Evolutionary conservation across 2,888 invertebrate species (phyloP).

Genomic region (Notodonta dromedarius): DNA sequence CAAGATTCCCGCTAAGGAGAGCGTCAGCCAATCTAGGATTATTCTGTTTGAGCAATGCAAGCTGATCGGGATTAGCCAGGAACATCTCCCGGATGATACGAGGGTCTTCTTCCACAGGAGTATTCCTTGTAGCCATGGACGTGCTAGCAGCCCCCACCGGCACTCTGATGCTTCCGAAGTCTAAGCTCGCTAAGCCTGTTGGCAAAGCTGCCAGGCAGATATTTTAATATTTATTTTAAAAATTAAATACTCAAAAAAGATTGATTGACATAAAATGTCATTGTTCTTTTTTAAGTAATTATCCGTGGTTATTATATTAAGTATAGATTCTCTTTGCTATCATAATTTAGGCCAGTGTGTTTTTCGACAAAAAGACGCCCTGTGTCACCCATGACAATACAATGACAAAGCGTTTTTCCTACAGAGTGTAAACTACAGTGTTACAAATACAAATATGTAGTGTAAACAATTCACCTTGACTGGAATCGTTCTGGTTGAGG

Average conservation of each 20-base stretch:
- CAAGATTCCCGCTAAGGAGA: slow-evolving; percentile 91
- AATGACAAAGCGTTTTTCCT: slow-evolving; percentile 67
- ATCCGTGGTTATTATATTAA: slow-evolving; percentile 20
- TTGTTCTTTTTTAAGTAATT: slow-evolving; percentile 22
- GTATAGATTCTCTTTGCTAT: neutral
- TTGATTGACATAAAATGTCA: slow-evolving; percentile 30
- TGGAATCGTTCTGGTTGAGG: slow-evolving; percentile 63
- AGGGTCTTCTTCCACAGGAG: slow-evolving; percentile 90
- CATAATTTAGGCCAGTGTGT: slow-evolving; percentile 3
- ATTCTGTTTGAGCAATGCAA: slow-evolving; percentile 95
- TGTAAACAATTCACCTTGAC: slow-evolving; percentile 60
- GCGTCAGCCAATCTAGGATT: slow-evolving; percentile 97
- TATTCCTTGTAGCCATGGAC: slow-evolving; percentile 64
- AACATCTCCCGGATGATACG: slow-evolving; percentile 94
- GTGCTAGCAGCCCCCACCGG: slow-evolving; percentile 81
- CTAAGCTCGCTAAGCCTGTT: slow-evolving; percentile 85
- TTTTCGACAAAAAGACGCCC: slow-evolving; percentile 36
- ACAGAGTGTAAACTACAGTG: slow-evolving; percentile 15
- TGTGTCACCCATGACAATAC: slow-evolving; percentile 58
- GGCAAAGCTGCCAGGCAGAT: slow-evolving; percentile 66
- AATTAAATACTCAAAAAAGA: slow-evolving; percentile 18
- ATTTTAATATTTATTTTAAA: slow-evolving; percentile 37
- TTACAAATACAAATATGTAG: slow-evolving; percentile 28
- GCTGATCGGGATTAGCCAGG: slow-evolving; percentile 94
- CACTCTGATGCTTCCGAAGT: slow-evolving; percentile 94